Evolutionary conservation across 2,888 invertebrate species (phyloP), one percentile per base, ranked within the genome.

Genomic region (Isoperla grammatica): DNA sequence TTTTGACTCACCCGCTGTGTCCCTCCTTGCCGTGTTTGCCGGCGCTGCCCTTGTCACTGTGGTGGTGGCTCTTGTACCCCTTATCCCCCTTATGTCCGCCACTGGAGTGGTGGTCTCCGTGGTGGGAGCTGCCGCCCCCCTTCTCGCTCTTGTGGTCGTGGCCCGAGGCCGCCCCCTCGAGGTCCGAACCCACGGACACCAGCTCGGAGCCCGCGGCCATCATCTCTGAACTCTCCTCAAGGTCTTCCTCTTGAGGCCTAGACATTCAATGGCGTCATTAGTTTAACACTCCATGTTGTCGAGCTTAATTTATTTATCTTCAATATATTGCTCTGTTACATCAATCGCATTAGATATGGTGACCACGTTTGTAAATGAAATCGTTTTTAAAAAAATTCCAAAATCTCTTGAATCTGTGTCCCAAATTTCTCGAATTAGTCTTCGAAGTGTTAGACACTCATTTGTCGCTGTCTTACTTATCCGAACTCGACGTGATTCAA

Each of bases 1-100:
- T n/a, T n/a, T n/a, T n/a, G 8, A 29, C 29, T 29, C 29, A 29
- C 87, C 81, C 37, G 75, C 84, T 58, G 69, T 89, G 86, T 68
- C 88, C 86, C 68, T 89, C 86, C 69, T 88, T 87, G 23, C 85
- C 89, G 69, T 90, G 85, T 69, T 80, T 77, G 12, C 89, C 88
- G 68, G 88, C 86, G 45, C 87, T 87, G 4, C 85, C 88, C 70
- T 89, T 86, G 65, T 89, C 86, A 76, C 87, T 87, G 69, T 88
- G 84, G 70, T 88, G 87, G 67, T 85, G 81, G 20, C 82, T 81
- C 69, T 87, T 86, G 75, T 88, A 85, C 0, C 90, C 90, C 68
- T 90, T 89, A 61, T 88, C 87, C 0, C 85, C 87, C 69, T 90
- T 88, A 63, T 86, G 85, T 0, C 86, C 88, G 69, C 88, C 82